Base-by-base conservation (phyloP, 2,888 invertebrate genomes). In the Ennomos quercinarius region DNA sequence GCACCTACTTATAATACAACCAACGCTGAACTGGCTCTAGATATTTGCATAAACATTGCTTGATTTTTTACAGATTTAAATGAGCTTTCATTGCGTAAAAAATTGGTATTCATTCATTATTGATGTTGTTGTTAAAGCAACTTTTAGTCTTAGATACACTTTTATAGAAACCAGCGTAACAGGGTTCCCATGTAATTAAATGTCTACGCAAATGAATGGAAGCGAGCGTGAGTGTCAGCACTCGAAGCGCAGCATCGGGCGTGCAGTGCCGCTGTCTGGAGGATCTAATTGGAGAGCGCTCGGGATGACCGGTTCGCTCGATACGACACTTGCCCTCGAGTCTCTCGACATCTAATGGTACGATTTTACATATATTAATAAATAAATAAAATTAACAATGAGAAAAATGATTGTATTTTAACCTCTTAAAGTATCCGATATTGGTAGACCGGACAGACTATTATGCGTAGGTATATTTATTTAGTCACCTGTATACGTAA, bases 201-300 rank as follows among this genome's bases (percentile, higher is more conserved):
- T 36, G 27, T 6, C 27, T 27, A 27, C 27, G 27, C 6, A 27
- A 27, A 27, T 27, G 27, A 27, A 27, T 27, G 27, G 27, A 27
- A 27, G 27, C 6, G 27, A 27, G 27, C 27, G 3, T 27, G 27
- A 2, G 27, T 27, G 27, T 27, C 27, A 27, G 27, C 27, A 27
- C 27, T 27, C 27, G 27, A 34, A 40, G 35, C 27, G 27, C 13
- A 58, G 17, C 50, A 12, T 46, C 36, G 35, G 52, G 51, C 44
- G 51, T 53, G 43, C 44, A 52, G 51, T 49, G 54, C 12, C 36
- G 27, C 13, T 51, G 48, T 57, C 47, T 37, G 41, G 51, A 55
- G 57, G 37, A 44, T 6, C 50, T 59, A 66, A 63, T 61, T 63
- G 66, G 51, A 63, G 46, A 50, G 53, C 51, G 63, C 51, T 46